Evolutionary conservation across 2,113 vertebrate genomes (phyloP).

Genomic region (Etheostoma cragini): DNA sequence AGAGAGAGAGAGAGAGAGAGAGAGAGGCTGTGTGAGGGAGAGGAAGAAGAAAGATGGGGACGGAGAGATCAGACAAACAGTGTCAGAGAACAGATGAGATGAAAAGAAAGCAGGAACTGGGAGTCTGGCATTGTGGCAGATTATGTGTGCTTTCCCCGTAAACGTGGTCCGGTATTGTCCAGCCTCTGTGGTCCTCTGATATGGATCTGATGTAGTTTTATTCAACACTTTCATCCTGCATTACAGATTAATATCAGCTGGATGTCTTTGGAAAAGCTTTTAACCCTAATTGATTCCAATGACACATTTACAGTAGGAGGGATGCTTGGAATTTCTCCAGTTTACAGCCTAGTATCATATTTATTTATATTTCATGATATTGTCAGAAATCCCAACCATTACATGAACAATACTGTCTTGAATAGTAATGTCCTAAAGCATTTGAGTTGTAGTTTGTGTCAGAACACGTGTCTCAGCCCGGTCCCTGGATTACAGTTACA

Average conservation of each 20-base stretch:
- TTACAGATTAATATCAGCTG: background rate
- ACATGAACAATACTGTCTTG: background rate
- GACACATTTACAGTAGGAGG: background rate
- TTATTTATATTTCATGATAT: background rate
- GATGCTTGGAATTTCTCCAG: background rate
- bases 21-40: slow-evolving; percentile 20
- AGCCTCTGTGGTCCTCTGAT: background rate
- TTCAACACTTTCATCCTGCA: background rate
- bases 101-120: background rate
- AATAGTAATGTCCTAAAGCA: background rate
- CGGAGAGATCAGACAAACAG: slow-evolving; percentile 47
- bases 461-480: background rate
- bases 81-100: slow-evolving; percentile 46
- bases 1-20: background rate
- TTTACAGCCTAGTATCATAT: background rate
- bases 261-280: background rate
- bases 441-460: background rate
- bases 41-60: slow-evolving; percentile 52
- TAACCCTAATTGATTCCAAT: background rate
- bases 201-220: background rate
- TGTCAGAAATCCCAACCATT: background rate
- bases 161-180: background rate
- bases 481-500: background rate
- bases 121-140: background rate
- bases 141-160: background rate